Percentiles rank a stretch among this genome's conserved stretches.
Evolutionary conservation across 2,888 invertebrate species (phyloP).

Genomic region (Silvanus unidentatus): DNA sequence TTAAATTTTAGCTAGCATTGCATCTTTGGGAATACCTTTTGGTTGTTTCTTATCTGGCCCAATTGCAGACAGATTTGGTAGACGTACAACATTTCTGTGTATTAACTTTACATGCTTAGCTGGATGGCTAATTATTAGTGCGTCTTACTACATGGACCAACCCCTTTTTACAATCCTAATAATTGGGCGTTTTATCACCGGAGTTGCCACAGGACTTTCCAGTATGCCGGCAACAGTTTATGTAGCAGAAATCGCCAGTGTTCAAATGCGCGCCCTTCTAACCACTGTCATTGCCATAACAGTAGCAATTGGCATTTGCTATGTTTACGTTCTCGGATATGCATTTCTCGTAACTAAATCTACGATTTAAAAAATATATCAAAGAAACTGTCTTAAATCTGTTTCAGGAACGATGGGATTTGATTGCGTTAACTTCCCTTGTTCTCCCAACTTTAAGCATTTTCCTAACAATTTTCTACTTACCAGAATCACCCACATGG

Average conservation of each 20-base stretch:
- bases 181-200: constrained; percentile 47
- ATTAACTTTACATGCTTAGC: constrained; percentile 48
- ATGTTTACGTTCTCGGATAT: constrained; percentile 51
- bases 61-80: constrained; percentile 50
- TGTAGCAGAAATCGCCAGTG: constrained; percentile 49
- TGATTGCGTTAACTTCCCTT: too few relatives aligned
- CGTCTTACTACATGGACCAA: constrained; percentile 34
- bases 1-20: constrained; percentile 48
- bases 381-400: too few relatives aligned
- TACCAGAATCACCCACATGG: constrained; percentile 56
- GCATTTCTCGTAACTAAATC: too few relatives aligned
- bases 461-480: constrained; percentile 43
- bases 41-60: constrained; percentile 51
- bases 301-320: constrained; percentile 50
- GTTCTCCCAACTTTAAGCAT: too few relatives aligned
- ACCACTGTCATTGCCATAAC: constrained; percentile 53
- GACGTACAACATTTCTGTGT: constrained; percentile 46
- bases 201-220: constrained; percentile 49
- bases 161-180: constrained; percentile 40
- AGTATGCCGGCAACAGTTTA: constrained; percentile 53
- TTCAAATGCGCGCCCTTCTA: constrained; percentile 48
- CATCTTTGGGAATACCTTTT: constrained; percentile 51
- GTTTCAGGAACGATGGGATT: too few relatives aligned
- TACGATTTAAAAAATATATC: too few relatives aligned
- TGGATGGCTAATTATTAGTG: constrained; percentile 51